Percentiles rank a stretch among this genome's conserved stretches.
Evolutionary conservation across 2,113 vertebrate genomes (phyloP).

Genomic region (Chauna torquata): DNA sequence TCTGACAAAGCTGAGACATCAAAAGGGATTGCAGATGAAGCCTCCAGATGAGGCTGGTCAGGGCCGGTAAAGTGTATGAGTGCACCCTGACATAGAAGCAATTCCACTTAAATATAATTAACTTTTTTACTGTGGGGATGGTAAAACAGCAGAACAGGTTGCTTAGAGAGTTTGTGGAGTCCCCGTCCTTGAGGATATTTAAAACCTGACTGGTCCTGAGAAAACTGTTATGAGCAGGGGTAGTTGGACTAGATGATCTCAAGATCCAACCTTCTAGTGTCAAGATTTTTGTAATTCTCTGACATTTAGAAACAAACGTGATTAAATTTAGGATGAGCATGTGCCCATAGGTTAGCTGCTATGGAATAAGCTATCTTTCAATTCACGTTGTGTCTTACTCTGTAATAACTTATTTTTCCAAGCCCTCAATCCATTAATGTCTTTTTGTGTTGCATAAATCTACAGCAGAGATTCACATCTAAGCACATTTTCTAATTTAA

Average conservation of each 20-base stretch:
- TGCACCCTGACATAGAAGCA: not conserved
- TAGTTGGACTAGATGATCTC: not conserved
- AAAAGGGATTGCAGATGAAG: not conserved
- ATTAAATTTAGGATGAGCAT: not conserved
- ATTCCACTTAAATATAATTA: not conserved
- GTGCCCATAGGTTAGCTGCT: not conserved
- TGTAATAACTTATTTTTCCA: not conserved
- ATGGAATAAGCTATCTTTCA: not conserved
- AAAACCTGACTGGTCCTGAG: not conserved
- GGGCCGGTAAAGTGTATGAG: not conserved
- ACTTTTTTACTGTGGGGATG: not conserved
- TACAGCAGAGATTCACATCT: not conserved
- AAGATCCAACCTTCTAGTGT: not conserved
- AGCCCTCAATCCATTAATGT: not conserved
- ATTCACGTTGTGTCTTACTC: not conserved
- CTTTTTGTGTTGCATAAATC: not conserved
- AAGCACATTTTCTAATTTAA: not conserved
- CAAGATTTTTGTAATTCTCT: not conserved
- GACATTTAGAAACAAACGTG: not conserved
- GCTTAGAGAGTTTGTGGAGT: not conserved
- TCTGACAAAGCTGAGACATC: not conserved
- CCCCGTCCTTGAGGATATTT: accelerated
- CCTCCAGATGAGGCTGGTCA: not conserved
- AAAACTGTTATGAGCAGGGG: not conserved
- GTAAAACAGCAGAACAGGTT: not conserved